Base-by-base conservation (phyloP, 2,888 invertebrate species). In the Notocelia uddmanniana region DNA sequence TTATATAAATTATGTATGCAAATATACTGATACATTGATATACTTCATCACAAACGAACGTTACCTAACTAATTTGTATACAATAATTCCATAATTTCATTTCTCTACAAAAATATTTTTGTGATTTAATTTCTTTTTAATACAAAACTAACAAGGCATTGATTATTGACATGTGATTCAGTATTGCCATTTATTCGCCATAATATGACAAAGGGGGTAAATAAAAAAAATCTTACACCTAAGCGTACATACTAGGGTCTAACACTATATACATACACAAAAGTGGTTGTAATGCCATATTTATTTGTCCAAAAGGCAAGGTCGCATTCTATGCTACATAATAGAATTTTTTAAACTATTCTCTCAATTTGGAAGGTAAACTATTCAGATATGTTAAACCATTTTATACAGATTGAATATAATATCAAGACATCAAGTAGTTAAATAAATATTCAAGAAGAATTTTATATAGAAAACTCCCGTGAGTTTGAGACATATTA, bases 271-370 rank as follows among this genome's bases (percentile, higher is more conserved):
- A 73, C 70, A 68, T 69, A 74, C 52, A 76, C 64, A 72, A 9
- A 1, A 31, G 31, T 69, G 73, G 68, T 72, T 75, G 66, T 66
- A 57, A 73, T 73, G 71, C 70, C 62, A 73, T 74, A 48, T 73
- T 60, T 70, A 63, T 52, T 58, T 52, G 21, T 64, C 66, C 34
- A 66, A 66, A 81, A 84, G 88, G 90, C 88, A 89, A 89, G 88
- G 81, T 79, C 75, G 88, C 89, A 90, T 89, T 89, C 74, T 73
- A 89, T 89, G 89, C 89, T 84, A 83, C 64, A 37, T 67, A 41
- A 52, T 21, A n/a, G 18, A 59, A 18, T 55, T 3, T 59, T 71
- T 57, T 50, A 41, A 59, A 48, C 37, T 21, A 41, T 68, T 62
- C 62, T 72, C 62, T 68, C 55, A 64, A 72, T 76, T 75, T 69